Conservation (phyloP, 2,888 invertebrate species). For the Lithophane socia region DNA sequence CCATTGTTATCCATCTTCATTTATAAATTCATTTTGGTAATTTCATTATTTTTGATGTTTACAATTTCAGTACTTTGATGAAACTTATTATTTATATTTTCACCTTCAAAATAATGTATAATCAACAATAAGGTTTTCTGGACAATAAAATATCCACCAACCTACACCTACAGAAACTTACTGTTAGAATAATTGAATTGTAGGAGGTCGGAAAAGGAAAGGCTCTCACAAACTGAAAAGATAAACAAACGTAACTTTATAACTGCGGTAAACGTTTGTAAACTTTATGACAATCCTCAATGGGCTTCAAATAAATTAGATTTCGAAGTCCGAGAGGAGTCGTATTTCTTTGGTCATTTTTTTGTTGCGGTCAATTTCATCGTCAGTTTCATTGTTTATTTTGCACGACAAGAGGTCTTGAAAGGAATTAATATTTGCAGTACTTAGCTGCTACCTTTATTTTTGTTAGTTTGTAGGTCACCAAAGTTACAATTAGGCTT, state of each 20-base stretch:
- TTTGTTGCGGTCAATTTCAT: constrained; percentile 3
- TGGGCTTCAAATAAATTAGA: constrained; percentile 54
- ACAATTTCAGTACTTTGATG: background rate
- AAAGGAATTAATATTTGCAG: background rate
- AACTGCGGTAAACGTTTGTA: constrained; percentile 46
- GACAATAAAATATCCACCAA: background rate
- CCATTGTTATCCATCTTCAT: background rate
- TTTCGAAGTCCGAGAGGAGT: constrained; percentile 30
- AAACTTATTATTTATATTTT: background rate
- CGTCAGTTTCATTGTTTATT: constrained; percentile 10
- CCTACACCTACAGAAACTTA: constrained; percentile 16
- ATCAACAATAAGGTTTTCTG: background rate
- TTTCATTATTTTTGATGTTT: background rate
- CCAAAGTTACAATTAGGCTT: constrained; percentile 12
- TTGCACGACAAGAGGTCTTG: background rate
- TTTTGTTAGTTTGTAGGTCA: background rate
- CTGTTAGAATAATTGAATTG: constrained; percentile 37
- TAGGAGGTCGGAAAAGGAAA: constrained; percentile 12
- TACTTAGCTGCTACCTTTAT: background rate
- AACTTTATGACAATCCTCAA: constrained; percentile 52
- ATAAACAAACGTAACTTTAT: constrained; percentile 45
- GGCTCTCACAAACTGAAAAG: constrained; percentile 21
- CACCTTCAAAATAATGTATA: background rate
- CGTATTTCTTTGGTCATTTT: constrained; percentile 19
- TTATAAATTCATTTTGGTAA: background rate